Evolutionary conservation across 1,140 invertebrate genomes (phyloP).

Genomic region (Drosophila pseudoobscura): DNA sequence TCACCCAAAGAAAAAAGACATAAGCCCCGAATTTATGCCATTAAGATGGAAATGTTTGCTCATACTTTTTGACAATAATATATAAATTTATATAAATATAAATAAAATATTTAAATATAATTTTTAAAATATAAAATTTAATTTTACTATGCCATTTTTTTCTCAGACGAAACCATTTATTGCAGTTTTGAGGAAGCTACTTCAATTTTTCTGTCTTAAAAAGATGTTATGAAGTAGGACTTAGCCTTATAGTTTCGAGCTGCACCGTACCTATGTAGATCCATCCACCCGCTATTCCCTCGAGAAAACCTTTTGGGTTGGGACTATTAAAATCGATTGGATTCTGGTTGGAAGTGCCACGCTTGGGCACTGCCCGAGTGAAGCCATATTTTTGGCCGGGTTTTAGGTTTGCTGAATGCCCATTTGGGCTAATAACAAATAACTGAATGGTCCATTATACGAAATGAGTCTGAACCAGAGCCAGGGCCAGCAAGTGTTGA

Average conservation of each 20-base stretch:
- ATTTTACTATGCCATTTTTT: too few relatives aligned
- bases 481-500: constrained; percentile 33
- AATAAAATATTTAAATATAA: too few relatives aligned
- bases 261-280: constrained; percentile 8
- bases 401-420: constrained; percentile 59
- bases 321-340: constrained; percentile 73
- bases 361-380: constrained; percentile 12
- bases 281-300: constrained; percentile 6
- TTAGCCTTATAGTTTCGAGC: not conserved
- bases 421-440: constrained; percentile 76
- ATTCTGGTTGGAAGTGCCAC: constrained; percentile 40
- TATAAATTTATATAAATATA: too few relatives aligned
- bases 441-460: constrained; percentile 69
- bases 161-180: too few relatives aligned
- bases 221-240: not conserved
- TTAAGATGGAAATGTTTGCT: too few relatives aligned
- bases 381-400: constrained; percentile 23
- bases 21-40: too few relatives aligned
- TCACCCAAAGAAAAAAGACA: too few relatives aligned
- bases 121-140: too few relatives aligned
- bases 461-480: constrained; percentile 44
- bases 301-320: constrained; percentile 27
- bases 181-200: too few relatives aligned
- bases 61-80: too few relatives aligned
- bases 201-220: too few relatives aligned